These are phyloP conservation scores for Elephas maximus DNA, from an alignment of 2,113 vertebrate genomes.

Conservation along the genomic window DNA sequence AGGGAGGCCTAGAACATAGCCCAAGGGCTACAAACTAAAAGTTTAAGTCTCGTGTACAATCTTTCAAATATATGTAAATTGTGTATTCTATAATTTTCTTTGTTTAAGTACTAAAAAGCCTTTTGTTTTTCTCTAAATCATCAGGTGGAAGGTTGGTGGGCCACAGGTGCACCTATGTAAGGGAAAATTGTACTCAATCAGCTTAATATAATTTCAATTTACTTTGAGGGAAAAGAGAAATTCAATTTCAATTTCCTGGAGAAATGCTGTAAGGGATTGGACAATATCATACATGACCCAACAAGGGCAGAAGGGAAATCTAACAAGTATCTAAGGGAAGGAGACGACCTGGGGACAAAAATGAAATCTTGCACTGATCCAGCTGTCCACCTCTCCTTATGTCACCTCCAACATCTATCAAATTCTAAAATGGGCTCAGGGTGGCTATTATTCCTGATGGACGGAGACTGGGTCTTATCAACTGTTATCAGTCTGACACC, in stretches of 20 bases:
- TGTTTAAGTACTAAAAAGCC: constrained; percentile 4
- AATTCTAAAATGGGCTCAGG: background rate
- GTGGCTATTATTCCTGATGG: background rate
- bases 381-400: background rate
- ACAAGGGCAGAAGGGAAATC: constrained; percentile 39
- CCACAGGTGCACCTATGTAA: background rate
- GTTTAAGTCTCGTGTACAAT: background rate
- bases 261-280: constrained; percentile 51
- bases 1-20: background rate
- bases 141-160: background rate
- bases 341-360: constrained; percentile 43
- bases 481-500: background rate
- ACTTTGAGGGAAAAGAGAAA: constrained; percentile 44
- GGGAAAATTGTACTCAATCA: background rate
- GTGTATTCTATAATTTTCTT: constrained; percentile 16
- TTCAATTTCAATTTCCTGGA: constrained; percentile 56
- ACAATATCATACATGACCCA: background rate
- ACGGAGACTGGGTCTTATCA: background rate
- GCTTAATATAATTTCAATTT: constrained; percentile 32
- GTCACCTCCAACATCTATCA: background rate
- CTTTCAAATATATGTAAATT: constrained; percentile 1
- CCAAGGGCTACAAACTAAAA: background rate
- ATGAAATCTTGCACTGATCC: background rate
- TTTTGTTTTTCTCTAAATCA: constrained; percentile 22
- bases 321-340: constrained; percentile 35